Evolutionary conservation across 2,888 invertebrate species (phyloP), one percentile per base, ranked within the genome.

Genomic region (Bellardia bayeri): DNA sequence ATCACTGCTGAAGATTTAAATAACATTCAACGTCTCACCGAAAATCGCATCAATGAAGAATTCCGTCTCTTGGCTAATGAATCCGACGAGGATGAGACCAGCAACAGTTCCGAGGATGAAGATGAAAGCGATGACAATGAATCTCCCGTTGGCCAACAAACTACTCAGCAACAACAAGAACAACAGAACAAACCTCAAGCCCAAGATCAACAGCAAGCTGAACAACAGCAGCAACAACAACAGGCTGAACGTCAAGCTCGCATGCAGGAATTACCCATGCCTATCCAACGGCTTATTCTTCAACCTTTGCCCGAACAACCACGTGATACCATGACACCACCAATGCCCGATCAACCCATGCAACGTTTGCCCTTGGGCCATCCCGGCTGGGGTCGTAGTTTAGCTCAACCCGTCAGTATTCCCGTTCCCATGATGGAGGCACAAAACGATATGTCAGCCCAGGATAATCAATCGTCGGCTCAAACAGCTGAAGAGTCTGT

Each of bases 341-440:
- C 92, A 89, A 92, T 93, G 93, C 90, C 94, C 82, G 92, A 93
- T 86, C 93, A 92, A 89, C 91, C 91, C 82, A 90, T 91, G 78
- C 92, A 91, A 87, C 91, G 92, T 82, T 89, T 93, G 90, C 92
- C 92, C 86, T 93, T 93, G 85, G 91, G 93, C 56, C 94, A 94
- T 89, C 93, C 91, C 83, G 92, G 94, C 84, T 94, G 92, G 54
- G 94, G 93, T 85, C 94, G 94, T 76, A 94, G 93, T 88, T 94
- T 94, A 89, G 92, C 92, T 56, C 91, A 91, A 78, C 90, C 94
- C 91, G 90, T 95, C 93, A 90, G 95, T 93, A 89, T 95, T 94
- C 83, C 95, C 92, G 94, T 95, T 94, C 85, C 94, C 95, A 93
- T 94, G 95, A 92, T 94, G 93, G 95, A 96, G 79, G 94, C 95